Evolutionary conservation across 92 coral and sea anemone species (phyloP), one percentile per base, ranked within the genome.

Genomic region (Epizoanthus illoricatus): DNA sequence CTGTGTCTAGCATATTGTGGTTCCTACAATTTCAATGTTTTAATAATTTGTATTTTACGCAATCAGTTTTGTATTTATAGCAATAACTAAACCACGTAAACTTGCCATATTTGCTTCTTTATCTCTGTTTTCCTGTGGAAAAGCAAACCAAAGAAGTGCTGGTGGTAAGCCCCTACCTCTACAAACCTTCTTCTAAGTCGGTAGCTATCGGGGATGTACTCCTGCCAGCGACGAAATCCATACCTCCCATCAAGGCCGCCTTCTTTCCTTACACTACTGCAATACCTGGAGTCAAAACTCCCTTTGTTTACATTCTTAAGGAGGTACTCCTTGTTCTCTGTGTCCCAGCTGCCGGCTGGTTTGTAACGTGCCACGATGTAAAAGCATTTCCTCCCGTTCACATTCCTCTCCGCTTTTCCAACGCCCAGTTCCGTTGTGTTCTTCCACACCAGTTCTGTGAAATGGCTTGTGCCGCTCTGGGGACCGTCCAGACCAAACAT

Each of bases 361-460:
- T 86, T 88, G 76, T 95, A 95, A 19, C 97, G 92, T 28, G 88
- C 95, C 18, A 95, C 98, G 5, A 95, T 63, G 61, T 88, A 95
- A 15, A 88, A 86, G 60, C 98, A 95, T 2, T 81, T 83, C 66
- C 79, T 81, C 1, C 92, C 91, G 43, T 86, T 71, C 18, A 83
- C 83, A 11, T 80, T 87, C 65, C 87, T 84, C 75, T 89, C 87
- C 5, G 94, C 96, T 42, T 79, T 87, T 24, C 98, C 98, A 15
- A 95, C 80, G n/a, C 98, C 98, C 15, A 95, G 80, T 71, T 93
- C 91, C 24, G 60, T 80, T 65, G 92, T 91, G 62, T 87, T 89
- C 67, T 91, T 91, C 98, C 98, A 95, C 15, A 91, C 94, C 19
- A 95, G 74, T 74, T 90, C 94, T 0, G 98, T 85, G 63, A 95